Evolutionary conservation across 2,888 invertebrate species (phyloP), one percentile per base, ranked within the genome.

Genomic region (Hipparchia sbordonii): DNA sequence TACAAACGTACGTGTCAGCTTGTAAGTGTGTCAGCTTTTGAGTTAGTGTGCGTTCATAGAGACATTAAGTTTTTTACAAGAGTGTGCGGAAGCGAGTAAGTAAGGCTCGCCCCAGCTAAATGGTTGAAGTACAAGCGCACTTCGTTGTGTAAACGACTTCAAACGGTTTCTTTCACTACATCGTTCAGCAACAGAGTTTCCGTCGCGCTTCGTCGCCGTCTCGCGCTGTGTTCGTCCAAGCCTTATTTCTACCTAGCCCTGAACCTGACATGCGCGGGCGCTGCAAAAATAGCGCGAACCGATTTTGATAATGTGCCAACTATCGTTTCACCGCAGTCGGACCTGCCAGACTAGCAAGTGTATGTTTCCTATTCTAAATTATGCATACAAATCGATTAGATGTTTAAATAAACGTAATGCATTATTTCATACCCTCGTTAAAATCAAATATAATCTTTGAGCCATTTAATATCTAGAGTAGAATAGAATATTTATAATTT

Each of bases 211-310:
- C 8, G 2, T 12, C 8, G 4, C 57, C 57, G 3, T 3, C 13
- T 2, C 23, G 57, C 23, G 57, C 2, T 57, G 8, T 57, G 23
- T 23, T 23, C 13, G 57, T 6, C 57, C 23, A 23, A 57, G 57
- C 8, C 23, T 57, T 13, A 62, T 56, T 33, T 63, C 70, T 63
- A 56, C 12, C 70, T 68, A 81, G 82, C 78, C 87, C 87, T 87
- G 87, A 87, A 87, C 87, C 86, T 86, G 85, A 77, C 74, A 72
- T 76, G 82, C 80, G 80, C 82, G 76, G 77, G 81, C 72, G 71
- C 69, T 66, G 72, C 73, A 13, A 72, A 76, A 76, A 77, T 77
- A 78, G 78, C 75, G 70, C 61, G 67, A 68, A 73, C 72, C 72
- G 51, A 65, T 23, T 61, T 68, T 75, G 78, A 71, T 57, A 63